Conservation (phyloP, 2,113 vertebrate species). For the Scatophagus argus region DNA sequence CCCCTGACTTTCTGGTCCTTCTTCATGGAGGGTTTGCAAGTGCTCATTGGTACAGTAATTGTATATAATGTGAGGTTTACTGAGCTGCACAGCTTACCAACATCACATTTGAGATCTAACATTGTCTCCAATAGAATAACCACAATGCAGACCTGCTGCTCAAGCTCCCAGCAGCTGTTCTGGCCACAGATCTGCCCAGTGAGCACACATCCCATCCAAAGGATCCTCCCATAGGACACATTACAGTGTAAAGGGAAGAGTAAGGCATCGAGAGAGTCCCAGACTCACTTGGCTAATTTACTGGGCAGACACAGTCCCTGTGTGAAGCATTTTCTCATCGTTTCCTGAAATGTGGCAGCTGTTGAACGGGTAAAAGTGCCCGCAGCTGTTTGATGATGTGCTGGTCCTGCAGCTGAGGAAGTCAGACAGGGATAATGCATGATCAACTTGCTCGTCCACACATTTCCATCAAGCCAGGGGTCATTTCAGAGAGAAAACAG, state of each 20-base stretch:
- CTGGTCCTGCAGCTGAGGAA: slow-evolving; percentile 56
- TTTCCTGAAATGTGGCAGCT: slow-evolving; percentile 65
- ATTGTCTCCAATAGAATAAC: slow-evolving; percentile 13
- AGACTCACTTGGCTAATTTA: slow-evolving; percentile 58
- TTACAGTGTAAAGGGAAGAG: slow-evolving; percentile 18
- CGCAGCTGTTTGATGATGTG: slow-evolving; percentile 66
- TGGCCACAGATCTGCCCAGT: slow-evolving; percentile 11
- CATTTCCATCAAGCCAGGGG: slow-evolving; percentile 21
- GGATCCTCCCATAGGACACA: slow-evolving; percentile 47
- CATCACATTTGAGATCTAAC: slow-evolving; percentile 8
- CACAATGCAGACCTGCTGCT: slow-evolving; percentile 31
- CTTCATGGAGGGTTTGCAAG: neutral
- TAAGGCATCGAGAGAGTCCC: slow-evolving; percentile 23
- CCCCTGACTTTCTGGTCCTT: neutral
- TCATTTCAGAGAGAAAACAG: slow-evolving; percentile 29
- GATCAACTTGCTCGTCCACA: slow-evolving; percentile 36
- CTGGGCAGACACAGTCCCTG: slow-evolving; percentile 45
- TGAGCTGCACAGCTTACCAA: neutral
- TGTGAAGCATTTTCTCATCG: slow-evolving; percentile 53
- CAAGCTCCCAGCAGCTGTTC: slow-evolving; percentile 39
- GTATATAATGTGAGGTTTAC: neutral
- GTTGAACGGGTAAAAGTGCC: slow-evolving; percentile 53
- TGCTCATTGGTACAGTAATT: neutral
- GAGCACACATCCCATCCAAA: slow-evolving; percentile 22
- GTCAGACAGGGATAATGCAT: slow-evolving; percentile 35